Evolutionary conservation across 2,888 invertebrate species (phyloP), one percentile per base, ranked within the genome.

Genomic region (Tigriopus californicus): DNA sequence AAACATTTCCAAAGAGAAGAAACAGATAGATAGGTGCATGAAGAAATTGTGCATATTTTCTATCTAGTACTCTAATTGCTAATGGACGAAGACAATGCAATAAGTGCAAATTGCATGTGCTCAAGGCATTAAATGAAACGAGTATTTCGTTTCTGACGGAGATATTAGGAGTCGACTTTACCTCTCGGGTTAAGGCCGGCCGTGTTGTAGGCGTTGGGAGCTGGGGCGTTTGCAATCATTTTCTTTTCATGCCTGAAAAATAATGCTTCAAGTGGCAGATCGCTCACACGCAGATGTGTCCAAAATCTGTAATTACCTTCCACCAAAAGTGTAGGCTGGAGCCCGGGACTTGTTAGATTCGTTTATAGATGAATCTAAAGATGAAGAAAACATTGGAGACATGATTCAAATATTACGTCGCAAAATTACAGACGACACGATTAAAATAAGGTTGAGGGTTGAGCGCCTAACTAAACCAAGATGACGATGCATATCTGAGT

Each of bases 291-390:
- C 18, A 33, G 4, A 51, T 41, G 40, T 54, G 8, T 6, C 15
- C n/a, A 18, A 15, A 54, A 18, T 41, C 12, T 25, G 5, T 20
- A 24, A 24, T 54, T 54, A 54, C 54, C 54, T 71, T 66, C 81
- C 79, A 0, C 87, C 87, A 69, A 88, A 87, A 55, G 83, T 83
- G 68, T 83, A 88, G 0, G 87, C 83, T 5, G 87, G 86, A 1
- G 87, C 83, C 60, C 84, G 78, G 52, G 80, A 77, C 68, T 79
- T 81, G 65, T 82, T 82, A 1, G 86, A 85, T 70, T 86, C 85
- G 61, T 79, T 76, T 25, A 81, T 80, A 63, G 80, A 82, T 72
- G 81, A 82, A 64, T 86, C 86, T 85, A 70, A 11, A 67, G 65
- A 59, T 65, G 60, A 62, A 61, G 56, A 48, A 58, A 60, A 59